phyloP scores from a whole-genome alignment of 2,888 invertebrate genomes.

The Tetragnatha montana region DNA sequence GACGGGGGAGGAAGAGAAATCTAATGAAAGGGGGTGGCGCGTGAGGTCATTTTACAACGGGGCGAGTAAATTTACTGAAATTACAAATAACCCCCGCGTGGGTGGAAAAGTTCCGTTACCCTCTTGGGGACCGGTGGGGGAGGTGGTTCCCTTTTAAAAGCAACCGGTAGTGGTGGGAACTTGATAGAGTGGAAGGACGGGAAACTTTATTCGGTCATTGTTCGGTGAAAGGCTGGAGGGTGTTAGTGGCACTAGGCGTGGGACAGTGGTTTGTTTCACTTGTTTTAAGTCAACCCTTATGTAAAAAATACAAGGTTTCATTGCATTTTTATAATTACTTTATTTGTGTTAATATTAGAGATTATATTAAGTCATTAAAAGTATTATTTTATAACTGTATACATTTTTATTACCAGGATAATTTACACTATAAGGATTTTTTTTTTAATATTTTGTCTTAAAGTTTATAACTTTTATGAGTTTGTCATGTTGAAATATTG shows the following conservation, averaged over 20 bases:
- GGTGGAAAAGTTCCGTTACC: conserved; percentile 13
- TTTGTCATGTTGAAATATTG: too few relatives aligned
- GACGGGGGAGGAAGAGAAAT: conserved; percentile 20
- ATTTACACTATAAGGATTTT: too few relatives aligned
- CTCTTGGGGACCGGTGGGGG: neutral
- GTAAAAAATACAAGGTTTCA: too few relatives aligned
- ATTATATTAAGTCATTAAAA: too few relatives aligned
- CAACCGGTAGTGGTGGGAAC: neutral
- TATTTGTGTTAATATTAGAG: too few relatives aligned
- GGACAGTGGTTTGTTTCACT: neutral
- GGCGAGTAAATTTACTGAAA: conserved; percentile 65
- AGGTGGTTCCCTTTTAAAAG: neutral
- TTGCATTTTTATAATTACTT: neutral
- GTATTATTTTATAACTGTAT: too few relatives aligned
- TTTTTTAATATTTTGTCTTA: too few relatives aligned
- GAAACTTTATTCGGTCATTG: neutral
- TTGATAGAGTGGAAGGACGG: neutral
- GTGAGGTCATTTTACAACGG: conserved; percentile 68
- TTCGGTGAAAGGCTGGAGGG: neutral
- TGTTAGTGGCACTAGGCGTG: neutral
- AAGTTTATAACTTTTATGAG: too few relatives aligned
- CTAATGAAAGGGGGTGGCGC: conserved; percentile 49
- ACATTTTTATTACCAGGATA: too few relatives aligned
- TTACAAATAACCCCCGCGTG: conserved; percentile 53
- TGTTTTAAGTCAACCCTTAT: neutral